Evolutionary conservation across 2,888 invertebrate species (phyloP).

Genomic region (Lepidocyrtinus sp.): DNA sequence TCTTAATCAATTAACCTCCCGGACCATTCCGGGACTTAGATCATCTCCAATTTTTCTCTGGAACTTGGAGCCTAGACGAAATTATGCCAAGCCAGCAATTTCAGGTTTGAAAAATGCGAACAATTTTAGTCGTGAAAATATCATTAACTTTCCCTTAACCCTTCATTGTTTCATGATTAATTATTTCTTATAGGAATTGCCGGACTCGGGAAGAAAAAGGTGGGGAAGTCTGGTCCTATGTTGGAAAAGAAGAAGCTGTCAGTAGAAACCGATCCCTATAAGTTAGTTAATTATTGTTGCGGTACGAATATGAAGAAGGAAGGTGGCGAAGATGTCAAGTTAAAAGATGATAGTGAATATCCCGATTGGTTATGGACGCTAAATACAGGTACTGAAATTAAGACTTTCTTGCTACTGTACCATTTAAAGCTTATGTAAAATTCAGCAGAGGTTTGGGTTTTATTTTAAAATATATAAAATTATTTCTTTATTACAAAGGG

Average conservation of each 20-base stretch:
- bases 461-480: not conserved
- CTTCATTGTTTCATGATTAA: not conserved
- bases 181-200: constrained; percentile 54
- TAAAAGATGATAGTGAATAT: constrained; percentile 85
- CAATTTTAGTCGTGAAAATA: too few relatives aligned
- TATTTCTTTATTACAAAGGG: constrained; percentile 68
- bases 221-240: constrained; percentile 77
- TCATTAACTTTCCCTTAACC: not conserved
- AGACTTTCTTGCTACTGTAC: too few relatives aligned
- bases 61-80: not conserved
- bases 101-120: constrained; percentile 28
- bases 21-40: not conserved
- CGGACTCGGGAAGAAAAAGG: constrained; percentile 72
- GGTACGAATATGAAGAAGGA: constrained; percentile 88
- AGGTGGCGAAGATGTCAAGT: constrained; percentile 82
- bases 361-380: constrained; percentile 94
- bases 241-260: constrained; percentile 83
- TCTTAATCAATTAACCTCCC: not conserved
- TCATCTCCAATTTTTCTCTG: not conserved
- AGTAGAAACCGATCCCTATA: constrained; percentile 87
- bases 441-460: too few relatives aligned
- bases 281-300: constrained; percentile 84
- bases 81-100: constrained; percentile 20
- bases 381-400: constrained; percentile 77
- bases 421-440: not conserved